These are phyloP conservation scores for Parazoanthus swiftii DNA, from an alignment of 92 coral and sea anemone genomes.

Conservation along the genomic window DNA sequence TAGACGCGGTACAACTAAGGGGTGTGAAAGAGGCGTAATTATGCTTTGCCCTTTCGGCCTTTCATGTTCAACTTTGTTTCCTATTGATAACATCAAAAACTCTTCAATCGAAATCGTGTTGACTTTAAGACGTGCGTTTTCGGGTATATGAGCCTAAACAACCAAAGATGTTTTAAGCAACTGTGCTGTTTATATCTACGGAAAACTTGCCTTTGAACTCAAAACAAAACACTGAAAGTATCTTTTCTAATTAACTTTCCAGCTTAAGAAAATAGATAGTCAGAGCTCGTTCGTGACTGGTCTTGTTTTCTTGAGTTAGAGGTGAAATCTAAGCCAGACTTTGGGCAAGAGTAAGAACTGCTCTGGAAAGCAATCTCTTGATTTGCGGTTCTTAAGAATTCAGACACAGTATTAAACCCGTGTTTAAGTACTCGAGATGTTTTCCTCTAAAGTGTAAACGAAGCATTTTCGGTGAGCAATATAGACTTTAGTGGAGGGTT, in stretches of 20 bases:
- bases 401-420: not conserved
- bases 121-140: conserved; percentile 1
- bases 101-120: conserved; percentile 16
- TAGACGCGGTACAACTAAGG: conserved; percentile 23
- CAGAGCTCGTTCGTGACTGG: conserved; percentile 25
- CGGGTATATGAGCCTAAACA: not conserved
- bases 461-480: not conserved
- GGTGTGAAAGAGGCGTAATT: conserved; percentile 42
- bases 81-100: not conserved
- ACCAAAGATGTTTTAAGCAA: not conserved
- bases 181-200: conserved; percentile 2
- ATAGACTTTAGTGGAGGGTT: not conserved
- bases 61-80: not conserved
- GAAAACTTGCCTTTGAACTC: not conserved
- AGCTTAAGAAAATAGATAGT: conserved; percentile 10
- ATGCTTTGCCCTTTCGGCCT: conserved; percentile 2
- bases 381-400: conserved; percentile 35
- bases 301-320: conserved; percentile 13
- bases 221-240: conserved; percentile 15
- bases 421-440: conserved; percentile 3
- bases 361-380: conserved; percentile 32
- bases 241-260: conserved; percentile 32
- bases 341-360: not conserved
- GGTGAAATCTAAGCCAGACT: conserved; percentile 21
- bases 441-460: conserved; percentile 4